Percentiles rank a stretch among this genome's conserved stretches.
Evolutionary conservation across 2,888 invertebrate genomes (phyloP).

Genomic region (Nowickia ferox): DNA sequence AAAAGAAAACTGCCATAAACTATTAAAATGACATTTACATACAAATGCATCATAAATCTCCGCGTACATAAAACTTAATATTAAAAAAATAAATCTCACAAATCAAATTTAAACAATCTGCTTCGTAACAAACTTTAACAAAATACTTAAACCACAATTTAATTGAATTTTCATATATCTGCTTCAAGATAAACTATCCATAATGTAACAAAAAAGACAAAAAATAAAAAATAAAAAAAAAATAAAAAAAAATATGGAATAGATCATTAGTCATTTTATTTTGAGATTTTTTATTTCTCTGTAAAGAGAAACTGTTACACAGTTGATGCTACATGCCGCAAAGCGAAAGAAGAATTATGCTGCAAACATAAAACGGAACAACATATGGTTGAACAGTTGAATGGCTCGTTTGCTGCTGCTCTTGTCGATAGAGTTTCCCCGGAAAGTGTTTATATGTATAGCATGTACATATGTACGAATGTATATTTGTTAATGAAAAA

Average conservation of each 20-base stretch:
- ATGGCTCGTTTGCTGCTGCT: slow-evolving; percentile 18
- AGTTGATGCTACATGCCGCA: slow-evolving; percentile 27
- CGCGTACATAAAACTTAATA: slow-evolving; percentile 23
- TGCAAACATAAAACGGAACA: slow-evolving; percentile 40
- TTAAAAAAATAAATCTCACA: slow-evolving; percentile 30
- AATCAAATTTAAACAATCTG: slow-evolving; percentile 58
- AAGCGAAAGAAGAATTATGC: not conserved
- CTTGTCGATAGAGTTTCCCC: slow-evolving; percentile 29
- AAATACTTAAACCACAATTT: slow-evolving; percentile 59
- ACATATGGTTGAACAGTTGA: slow-evolving; percentile 47
- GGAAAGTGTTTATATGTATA: slow-evolving; percentile 32
- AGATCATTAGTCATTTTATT: slow-evolving; percentile 70
- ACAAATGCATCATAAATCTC: slow-evolving; percentile 66
- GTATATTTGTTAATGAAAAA: not conserved
- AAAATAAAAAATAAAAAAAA: too few relatives aligned
- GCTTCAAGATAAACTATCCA: slow-evolving; percentile 38
- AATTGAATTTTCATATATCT: slow-evolving; percentile 65
- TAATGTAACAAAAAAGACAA: slow-evolving; percentile 43
- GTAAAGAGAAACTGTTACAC: slow-evolving; percentile 30
- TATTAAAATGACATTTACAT: slow-evolving; percentile 66
- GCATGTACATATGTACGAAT: too few relatives aligned
- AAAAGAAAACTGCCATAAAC: slow-evolving; percentile 41
- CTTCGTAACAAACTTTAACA: slow-evolving; percentile 37
- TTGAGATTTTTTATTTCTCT: slow-evolving; percentile 8
- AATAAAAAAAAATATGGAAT: slow-evolving; percentile 51